Conservation (phyloP, 1,140 invertebrate species). For the Sycobia sp. region DNA sequence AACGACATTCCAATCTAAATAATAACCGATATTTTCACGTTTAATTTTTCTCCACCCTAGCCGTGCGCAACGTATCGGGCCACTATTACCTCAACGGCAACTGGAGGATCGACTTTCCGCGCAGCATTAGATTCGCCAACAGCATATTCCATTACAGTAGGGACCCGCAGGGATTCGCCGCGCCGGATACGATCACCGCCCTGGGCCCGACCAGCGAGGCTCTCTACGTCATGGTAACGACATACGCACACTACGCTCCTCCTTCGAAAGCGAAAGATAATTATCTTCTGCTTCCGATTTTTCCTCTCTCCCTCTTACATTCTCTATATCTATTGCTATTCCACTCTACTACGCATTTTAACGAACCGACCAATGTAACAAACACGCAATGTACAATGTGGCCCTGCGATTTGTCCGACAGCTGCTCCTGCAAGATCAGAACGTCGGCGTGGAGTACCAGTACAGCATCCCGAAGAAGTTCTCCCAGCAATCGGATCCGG, state of each 20-base stretch:
- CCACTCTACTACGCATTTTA: too few species aligned
- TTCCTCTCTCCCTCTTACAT: too few species aligned
- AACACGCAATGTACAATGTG: too few species aligned
- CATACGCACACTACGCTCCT: too few species aligned
- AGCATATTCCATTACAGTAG: conserved; percentile 87
- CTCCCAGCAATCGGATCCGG: conserved; percentile 68
- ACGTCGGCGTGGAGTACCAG: conserved; percentile 87
- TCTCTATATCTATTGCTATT: too few species aligned
- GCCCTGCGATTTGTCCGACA: conserved; percentile 62
- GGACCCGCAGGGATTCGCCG: conserved; percentile 76
- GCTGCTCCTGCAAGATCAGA: conserved; percentile 85
- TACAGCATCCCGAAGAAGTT: conserved; percentile 84
- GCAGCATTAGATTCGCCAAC: conserved; percentile 78
- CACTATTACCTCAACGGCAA: conserved; percentile 93
- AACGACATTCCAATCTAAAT: too few species aligned
- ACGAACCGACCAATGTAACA: too few species aligned
- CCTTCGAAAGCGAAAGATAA: too few species aligned
- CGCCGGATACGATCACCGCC: conserved; percentile 81
- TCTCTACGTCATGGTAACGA: conserved; percentile 83
- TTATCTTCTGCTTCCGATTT: too few species aligned
- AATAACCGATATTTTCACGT: too few species aligned
- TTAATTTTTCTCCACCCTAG: too few species aligned
- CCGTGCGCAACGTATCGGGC: conserved; percentile 80
- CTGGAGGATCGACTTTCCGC: conserved; percentile 89
- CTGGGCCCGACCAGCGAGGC: conserved; percentile 87